Percentiles rank a stretch among this genome's conserved stretches.
These are phyloP conservation scores for Emydoidea blandingii DNA, from an alignment of 2,797 vertebrate genomes.

Conservation along the genomic window DNA sequence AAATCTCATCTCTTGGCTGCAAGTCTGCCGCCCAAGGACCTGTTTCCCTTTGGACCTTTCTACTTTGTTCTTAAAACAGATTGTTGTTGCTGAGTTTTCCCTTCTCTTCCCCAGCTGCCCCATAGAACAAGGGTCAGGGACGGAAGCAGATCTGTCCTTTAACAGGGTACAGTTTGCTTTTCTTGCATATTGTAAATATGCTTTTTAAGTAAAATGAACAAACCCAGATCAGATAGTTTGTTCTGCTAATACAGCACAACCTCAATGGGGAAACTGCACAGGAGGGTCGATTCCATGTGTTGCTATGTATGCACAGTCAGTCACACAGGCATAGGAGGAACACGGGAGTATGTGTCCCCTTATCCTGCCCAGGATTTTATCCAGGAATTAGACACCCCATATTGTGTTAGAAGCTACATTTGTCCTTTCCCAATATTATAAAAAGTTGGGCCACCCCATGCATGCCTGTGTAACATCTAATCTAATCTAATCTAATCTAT, in stretches of 20 bases:
- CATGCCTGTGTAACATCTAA: neutral
- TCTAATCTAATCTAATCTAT: too few relatives aligned
- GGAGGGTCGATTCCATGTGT: neutral
- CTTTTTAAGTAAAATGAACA: neutral
- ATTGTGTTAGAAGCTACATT: neutral
- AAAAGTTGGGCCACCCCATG: neutral
- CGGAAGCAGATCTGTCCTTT: neutral
- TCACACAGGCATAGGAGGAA: neutral
- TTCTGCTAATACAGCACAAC: neutral
- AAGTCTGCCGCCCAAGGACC: neutral
- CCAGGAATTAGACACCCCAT: neutral
- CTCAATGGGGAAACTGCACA: neutral
- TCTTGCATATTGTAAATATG: neutral
- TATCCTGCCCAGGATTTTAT: neutral
- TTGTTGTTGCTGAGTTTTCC: neutral
- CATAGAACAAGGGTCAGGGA: neutral
- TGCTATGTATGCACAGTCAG: neutral
- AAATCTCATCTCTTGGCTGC: neutral
- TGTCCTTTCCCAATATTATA: neutral
- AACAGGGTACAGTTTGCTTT: neutral
- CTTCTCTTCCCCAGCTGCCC: neutral
- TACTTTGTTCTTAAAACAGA: neutral
- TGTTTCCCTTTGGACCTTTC: neutral
- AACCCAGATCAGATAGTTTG: neutral
- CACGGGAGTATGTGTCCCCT: neutral